Conservation (phyloP, 1,140 invertebrate genomes). For the Lucilia cuprina region DNA sequence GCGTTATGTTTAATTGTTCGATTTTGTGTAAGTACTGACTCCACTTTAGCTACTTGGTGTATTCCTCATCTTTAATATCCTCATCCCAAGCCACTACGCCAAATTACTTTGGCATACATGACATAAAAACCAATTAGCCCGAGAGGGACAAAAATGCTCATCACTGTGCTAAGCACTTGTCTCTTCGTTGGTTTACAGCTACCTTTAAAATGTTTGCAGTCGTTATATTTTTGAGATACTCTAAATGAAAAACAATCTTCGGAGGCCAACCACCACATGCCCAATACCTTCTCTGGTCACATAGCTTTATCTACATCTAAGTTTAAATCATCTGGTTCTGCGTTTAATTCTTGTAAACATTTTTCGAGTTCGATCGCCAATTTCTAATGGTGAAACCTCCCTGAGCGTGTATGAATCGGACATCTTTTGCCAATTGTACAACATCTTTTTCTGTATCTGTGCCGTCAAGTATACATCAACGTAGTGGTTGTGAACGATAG, state of each 20-base stretch:
- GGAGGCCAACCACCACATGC: background rate
- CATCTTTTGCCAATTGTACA: background rate
- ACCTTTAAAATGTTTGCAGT: background rate
- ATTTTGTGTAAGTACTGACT: background rate
- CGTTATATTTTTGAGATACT: background rate
- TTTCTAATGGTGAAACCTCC: constrained; percentile 11
- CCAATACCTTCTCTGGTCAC: background rate
- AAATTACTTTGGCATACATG: background rate
- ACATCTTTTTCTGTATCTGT: background rate
- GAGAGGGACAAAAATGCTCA: too few relatives aligned
- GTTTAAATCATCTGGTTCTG: background rate
- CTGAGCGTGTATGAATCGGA: background rate
- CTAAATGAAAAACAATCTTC: background rate
- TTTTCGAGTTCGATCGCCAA: background rate
- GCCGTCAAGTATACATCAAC: background rate
- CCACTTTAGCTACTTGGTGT: background rate
- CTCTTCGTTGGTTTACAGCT: background rate
- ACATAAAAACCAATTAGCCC: background rate
- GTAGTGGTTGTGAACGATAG: background rate
- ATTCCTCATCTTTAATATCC: background rate
- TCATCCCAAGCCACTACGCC: background rate
- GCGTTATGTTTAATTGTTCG: background rate
- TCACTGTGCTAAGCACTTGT: too few relatives aligned
- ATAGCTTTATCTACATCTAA: background rate
- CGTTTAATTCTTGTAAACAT: background rate